Evolutionary conservation across 2,797 vertebrate species (phyloP), one percentile per base, ranked within the genome.

Genomic region (Spinus olivaceus): DNA sequence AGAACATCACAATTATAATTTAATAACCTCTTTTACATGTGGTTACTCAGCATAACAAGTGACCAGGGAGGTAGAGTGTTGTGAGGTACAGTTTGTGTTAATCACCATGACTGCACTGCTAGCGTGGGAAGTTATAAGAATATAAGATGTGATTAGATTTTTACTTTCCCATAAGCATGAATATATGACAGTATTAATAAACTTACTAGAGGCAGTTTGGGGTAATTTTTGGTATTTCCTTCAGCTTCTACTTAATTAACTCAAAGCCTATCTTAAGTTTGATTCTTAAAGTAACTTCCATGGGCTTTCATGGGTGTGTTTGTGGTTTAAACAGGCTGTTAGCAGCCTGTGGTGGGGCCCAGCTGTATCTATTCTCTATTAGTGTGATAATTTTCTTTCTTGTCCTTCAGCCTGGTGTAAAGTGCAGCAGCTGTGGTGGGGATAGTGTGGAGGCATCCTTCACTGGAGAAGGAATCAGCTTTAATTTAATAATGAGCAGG

Each of bases 61-160:
- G 51, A 32, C 39, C 2, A 1, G 4, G 32, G 44, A 79, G 12
- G n/a, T 25, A 8, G 10, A 49, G 25, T 0, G 0, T 4, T 84
- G 23, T 20, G 20, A 53, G 39, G 46, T 13, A 14, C 21, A 15
- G 19, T 37, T 46, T 24, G 3, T 41, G 10, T 11, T 20, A 32
- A 47, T 64, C 35, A 21, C 39, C 35, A 23, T 64, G 80, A 28
- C 19, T 3, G 3, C 53, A 24, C 14, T 35, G 59, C 35, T 47
- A 11, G 13, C 0, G 0, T 66, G 32, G n/a, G 46, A 21, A 42
- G 37, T 28, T 39, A n/a, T 12, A 74, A 41, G 30, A 49, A 35
- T 12, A 14, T 22, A 49, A 72, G 53, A 76, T 50, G 7, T 23
- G 22, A 18, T 71, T 46, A 8, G 7, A 33, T 30, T 71, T 56